Evolutionary conservation across 2,888 invertebrate species (phyloP).

Genomic region (Colletes collaris): DNA sequence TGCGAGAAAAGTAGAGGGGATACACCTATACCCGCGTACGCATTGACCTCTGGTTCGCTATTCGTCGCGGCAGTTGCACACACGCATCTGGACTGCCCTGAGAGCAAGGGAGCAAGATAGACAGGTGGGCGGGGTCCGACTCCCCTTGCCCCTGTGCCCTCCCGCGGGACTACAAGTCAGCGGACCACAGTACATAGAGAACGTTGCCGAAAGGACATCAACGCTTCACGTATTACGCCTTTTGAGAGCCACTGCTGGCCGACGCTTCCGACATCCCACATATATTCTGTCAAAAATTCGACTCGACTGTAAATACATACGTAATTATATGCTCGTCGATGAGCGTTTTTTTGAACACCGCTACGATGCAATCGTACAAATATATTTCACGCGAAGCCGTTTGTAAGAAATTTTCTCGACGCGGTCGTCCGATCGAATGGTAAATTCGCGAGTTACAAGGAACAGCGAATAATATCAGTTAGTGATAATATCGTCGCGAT

Average conservation of each 20-base stretch:
- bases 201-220: no score
- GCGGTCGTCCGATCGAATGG: neutral
- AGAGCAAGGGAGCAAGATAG: no score
- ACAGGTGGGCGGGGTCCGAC: no score
- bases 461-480: neutral
- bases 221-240: neutral
- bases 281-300: neutral
- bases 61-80: no score
- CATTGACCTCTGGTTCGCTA: no score
- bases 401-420: constrained; percentile 25
- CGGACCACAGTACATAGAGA: no score
- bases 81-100: no score
- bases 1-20: no score
- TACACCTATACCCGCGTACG: no score
- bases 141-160: no score
- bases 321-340: neutral
- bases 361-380: constrained; percentile 29
- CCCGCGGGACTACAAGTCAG: no score
- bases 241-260: neutral
- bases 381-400: neutral
- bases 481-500: neutral
- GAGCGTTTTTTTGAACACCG: constrained; percentile 9
- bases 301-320: constrained; percentile 14
- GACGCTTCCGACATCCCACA: neutral
- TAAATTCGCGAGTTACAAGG: neutral